Base-by-base conservation (phyloP, 2,888 invertebrate genomes). In the Malthinus seriepunctatus region DNA sequence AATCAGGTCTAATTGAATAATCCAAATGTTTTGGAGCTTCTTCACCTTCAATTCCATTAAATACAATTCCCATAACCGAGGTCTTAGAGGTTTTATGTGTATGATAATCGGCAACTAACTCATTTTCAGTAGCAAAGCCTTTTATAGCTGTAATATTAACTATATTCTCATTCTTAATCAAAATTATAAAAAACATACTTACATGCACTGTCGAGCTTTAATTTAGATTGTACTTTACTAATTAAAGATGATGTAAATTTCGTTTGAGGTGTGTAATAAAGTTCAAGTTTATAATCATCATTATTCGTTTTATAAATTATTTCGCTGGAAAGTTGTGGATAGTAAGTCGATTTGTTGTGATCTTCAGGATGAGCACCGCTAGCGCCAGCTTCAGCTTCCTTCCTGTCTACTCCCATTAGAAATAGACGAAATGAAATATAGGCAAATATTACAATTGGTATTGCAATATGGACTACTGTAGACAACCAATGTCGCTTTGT, bases 401-500 rank as follows among this genome's bases (percentile, higher is more conserved):
- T n/a, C n/a, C n/a, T n/a, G n/a, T n/a, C n/a, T n/a, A n/a, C n/a
- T n/a, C n/a, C n/a, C n/a, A n/a, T n/a, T n/a, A n/a, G n/a, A n/a
- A n/a, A n/a, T n/a, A n/a, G n/a, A n/a, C n/a, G n/a, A n/a, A 78
- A 77, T 11, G 75, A 74, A n/a, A 78, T 63, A n/a, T 76, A 51
- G 1, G 73, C 53, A 63, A 78, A 79, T 38, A 77, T 55, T n/a
- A 71, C 38, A 9, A 77, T 69, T 5, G 79, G 78, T 10, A 78
- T 63, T 0, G 71, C 15, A 12, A 74, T 65, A 66, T 78, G 77
- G 11, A 69, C 68, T 32, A 73, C 48, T 9, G 76, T 74, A 58
- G 76, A 64, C 12, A 78, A 59, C 70, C 73, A 76, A 63, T 76
- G 76, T n/a, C 75, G 67, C 60, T 71, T 74, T 42, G 78, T 65